phyloP scores from a whole-genome alignment of 2,888 invertebrate species.

The Xanthostigma xanthostigma region DNA sequence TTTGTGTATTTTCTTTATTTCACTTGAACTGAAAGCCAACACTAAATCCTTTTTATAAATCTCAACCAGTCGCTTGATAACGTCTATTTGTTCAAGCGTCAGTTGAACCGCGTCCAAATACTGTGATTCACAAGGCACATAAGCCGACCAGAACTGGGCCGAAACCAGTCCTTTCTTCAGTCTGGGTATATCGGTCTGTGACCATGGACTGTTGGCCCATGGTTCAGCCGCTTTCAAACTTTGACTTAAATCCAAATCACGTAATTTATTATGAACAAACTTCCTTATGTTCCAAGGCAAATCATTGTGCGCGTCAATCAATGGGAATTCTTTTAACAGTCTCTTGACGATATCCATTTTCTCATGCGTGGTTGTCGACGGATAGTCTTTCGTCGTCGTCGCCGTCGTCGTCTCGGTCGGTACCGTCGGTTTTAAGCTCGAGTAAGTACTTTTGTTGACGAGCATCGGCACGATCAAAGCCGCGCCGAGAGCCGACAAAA shows the following conservation, averaged over 20 bases:
- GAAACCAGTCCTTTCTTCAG: constrained; percentile 71
- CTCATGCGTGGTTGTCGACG: constrained; percentile 36
- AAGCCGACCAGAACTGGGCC: constrained; percentile 85
- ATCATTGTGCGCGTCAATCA: constrained; percentile 74
- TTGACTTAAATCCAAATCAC: constrained; percentile 47
- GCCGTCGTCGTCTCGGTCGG: constrained; percentile 29
- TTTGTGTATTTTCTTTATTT: constrained; percentile 56
- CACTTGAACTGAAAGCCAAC: constrained; percentile 52
- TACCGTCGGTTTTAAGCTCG: constrained; percentile 17
- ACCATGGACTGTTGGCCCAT: constrained; percentile 78
- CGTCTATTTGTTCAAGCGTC: constrained; percentile 75
- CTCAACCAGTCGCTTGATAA: constrained; percentile 57
- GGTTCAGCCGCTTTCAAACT: constrained; percentile 55
- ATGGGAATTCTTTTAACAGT: constrained; percentile 50
- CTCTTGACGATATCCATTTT: constrained; percentile 47
- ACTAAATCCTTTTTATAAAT: constrained; percentile 60
- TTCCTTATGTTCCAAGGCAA: constrained; percentile 80
- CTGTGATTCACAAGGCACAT: constrained; percentile 72
- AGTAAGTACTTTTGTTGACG: constrained; percentile 20
- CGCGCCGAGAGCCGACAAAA: constrained; percentile 40
- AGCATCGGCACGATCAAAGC: constrained; percentile 40
- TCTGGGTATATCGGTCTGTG: constrained; percentile 83
- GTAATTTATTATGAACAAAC: constrained; percentile 69
- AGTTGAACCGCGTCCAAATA: constrained; percentile 73
- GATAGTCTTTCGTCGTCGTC: constrained; percentile 21